Evolutionary conservation across 2,888 invertebrate species (phyloP).

Genomic region (Lymantria dispar): DNA sequence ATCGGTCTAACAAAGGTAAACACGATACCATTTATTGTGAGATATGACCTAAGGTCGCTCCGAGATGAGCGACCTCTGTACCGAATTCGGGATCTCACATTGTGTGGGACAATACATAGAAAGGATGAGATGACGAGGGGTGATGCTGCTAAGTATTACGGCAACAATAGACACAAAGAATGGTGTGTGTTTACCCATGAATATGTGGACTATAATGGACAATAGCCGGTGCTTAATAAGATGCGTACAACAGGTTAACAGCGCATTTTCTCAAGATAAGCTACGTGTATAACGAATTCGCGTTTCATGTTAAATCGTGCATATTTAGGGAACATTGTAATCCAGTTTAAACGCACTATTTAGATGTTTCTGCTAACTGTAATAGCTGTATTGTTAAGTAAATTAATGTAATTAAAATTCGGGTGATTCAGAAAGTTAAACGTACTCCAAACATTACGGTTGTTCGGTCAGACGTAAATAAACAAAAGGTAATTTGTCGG

Average conservation of each 20-base stretch:
- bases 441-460: constrained; percentile 34
- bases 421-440: constrained; percentile 37
- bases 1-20: constrained; percentile 65
- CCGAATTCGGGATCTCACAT: constrained; percentile 57
- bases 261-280: constrained; percentile 74
- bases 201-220: constrained; percentile 72
- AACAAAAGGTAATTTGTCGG: constrained; percentile 37
- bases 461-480: constrained; percentile 32
- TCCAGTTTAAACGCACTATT: constrained; percentile 72
- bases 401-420: constrained; percentile 65
- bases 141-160: constrained; percentile 77
- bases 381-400: constrained; percentile 66
- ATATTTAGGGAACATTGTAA: constrained; percentile 65
- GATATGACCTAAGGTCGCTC: constrained; percentile 70
- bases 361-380: constrained; percentile 70
- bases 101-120: constrained; percentile 60
- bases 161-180: constrained; percentile 73
- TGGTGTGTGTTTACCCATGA: constrained; percentile 82
- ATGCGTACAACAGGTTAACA: constrained; percentile 73
- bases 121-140: constrained; percentile 72
- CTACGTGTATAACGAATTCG: constrained; percentile 80
- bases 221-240: constrained; percentile 73
- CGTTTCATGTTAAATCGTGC: constrained; percentile 79
- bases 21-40: constrained; percentile 61
- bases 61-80: constrained; percentile 66